phyloP scores from a whole-genome alignment of 2,797 vertebrate genomes.

The Lepilemur septentrionalis region DNA sequence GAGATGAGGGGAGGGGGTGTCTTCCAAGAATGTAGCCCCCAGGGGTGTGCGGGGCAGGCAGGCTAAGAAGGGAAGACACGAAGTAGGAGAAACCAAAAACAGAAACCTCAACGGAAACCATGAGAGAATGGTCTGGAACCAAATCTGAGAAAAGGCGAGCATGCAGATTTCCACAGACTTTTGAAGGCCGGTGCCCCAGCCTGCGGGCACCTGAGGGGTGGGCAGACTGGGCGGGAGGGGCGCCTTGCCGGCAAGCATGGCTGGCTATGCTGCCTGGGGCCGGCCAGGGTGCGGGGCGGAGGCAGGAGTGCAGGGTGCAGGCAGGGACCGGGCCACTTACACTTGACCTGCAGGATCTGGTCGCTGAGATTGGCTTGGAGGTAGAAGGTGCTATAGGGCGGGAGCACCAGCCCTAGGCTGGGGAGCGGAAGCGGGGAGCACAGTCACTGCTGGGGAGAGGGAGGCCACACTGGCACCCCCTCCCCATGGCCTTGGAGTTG shows the following conservation, averaged over 20 bases:
- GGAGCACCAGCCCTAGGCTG: conserved; percentile 97
- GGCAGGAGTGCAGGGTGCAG: conserved; percentile 75
- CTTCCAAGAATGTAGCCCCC: conserved; percentile 72
- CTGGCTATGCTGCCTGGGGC: conserved; percentile 70
- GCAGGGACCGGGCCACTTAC: conserved; percentile 92
- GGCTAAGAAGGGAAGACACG: conserved; percentile 83
- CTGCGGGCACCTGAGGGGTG: conserved; percentile 48
- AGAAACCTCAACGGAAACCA: conserved; percentile 83
- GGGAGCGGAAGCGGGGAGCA: conserved; percentile 52
- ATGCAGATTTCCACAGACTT: conserved; percentile 95
- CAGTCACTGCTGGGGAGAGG: conserved; percentile 18
- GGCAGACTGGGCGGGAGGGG: conserved; percentile 66
- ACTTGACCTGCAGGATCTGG: conserved; percentile 99
- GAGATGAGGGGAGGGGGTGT: conserved; percentile 53
- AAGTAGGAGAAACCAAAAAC: conserved; percentile 80
- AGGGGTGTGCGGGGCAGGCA: conserved; percentile 80
- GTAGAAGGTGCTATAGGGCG: conserved; percentile 97
- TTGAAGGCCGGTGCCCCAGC: conserved; percentile 72
- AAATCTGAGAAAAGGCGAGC: conserved; percentile 89
- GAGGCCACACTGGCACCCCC: background rate
- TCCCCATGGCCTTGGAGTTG: background rate
- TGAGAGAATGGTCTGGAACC: conserved; percentile 83
- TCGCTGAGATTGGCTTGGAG: conserved; percentile 98
- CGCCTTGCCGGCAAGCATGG: background rate
- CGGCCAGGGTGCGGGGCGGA: conserved; percentile 74